Base-by-base conservation (phyloP, 1,140 invertebrate genomes). In the Apis cerana region DNA sequence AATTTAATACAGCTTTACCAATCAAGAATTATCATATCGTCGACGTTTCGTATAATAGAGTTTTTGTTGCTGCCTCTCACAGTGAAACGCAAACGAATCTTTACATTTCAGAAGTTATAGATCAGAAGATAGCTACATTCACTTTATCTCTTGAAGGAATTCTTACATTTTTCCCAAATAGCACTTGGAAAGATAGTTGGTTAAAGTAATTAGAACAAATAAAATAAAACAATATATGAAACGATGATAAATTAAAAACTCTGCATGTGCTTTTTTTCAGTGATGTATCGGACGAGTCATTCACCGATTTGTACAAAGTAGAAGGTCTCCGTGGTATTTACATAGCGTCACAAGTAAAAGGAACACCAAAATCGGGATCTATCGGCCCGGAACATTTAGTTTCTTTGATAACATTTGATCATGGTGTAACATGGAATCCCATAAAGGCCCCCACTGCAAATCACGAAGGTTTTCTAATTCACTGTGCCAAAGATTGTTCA, bases 251-350 rank as follows among this genome's bases (percentile, higher is more conserved):
- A 23, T n/a, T 1, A 69, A 8, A 27, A 23, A 15, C 13, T 69
- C 8, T 10, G 2, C n/a, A 12, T 7, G 19, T 68, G 15, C 10
- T 56, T 91, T 54, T 88, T 91, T 93, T 21, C 91, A 98, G 97
- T 89, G 96, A 96, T 77, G 96, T 97, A 15, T 95, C 96, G 3
- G 96, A 97, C 74, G 96, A 98, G 84, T 92, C 97, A 15, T 98
- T 99, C 94, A 97, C 97, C n/a, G 98, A 99, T 91, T 91, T 99
- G 1, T 97, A 98, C 89, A 97, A 97, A 92, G 97, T 99, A 0
- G 96, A 97, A 91, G 98, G 98, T 13, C 91, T 99, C 19, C 95
- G 96, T 48, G 98, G 98, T 9, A 97, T 98, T 75, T 99, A 98
- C 92, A 98, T 99, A 83, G 98, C 97, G 1, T 98, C 97, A 0